Base-by-base conservation (phyloP, 2,797 vertebrate genomes). In the Pteronotus mesoamericanus region DNA sequence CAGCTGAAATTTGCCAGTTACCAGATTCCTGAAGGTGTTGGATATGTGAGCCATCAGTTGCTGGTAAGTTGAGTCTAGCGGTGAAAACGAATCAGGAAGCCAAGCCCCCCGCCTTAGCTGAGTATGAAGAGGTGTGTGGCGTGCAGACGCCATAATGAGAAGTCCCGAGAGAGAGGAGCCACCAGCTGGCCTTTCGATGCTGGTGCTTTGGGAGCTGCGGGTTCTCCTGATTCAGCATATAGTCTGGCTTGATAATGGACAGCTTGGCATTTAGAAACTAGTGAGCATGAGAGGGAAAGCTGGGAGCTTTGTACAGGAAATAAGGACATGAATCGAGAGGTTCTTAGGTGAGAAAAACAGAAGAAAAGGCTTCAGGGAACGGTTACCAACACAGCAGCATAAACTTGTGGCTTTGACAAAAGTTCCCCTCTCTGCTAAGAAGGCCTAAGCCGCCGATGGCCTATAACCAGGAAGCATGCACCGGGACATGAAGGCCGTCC, bases 131-230 rank as follows among this genome's bases (percentile, higher is more conserved):
- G 15, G 29, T 8, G 16, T 0, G 24, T 26, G 16, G n/a, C 5
- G 1, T 34, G 42, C 2, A 5, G 21, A 44, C 10, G 32, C n/a
- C 34, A 14, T 11, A 32, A 39, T 9, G 42, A 83, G n/a, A 78
- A 86, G 72, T n/a, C 44, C 8, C 2, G 34, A 68, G 42, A 14
- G 14, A 64, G 37, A 46, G 69, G 9, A 32, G 77, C 74, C 82
- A 29, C 46, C 29, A 11, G 51, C 4, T 42, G 85, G n/a, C 74
- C 24, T 91, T 66, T 69, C 78, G 89, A 66, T 5, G 34, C 2
- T 37, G 89, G 19, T 72, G 34, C 57, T 55, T 77, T 55, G 82
- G 88, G 86, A 93, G 51, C 82, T 61, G 22, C 5, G 61, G 69
- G 2, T 82, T 53, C n/a, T 39, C 42, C 32, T 48, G 61, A 77